Evolutionary conservation across 2,888 invertebrate genomes (phyloP).

Genomic region (Thymelicus sylvestris): DNA sequence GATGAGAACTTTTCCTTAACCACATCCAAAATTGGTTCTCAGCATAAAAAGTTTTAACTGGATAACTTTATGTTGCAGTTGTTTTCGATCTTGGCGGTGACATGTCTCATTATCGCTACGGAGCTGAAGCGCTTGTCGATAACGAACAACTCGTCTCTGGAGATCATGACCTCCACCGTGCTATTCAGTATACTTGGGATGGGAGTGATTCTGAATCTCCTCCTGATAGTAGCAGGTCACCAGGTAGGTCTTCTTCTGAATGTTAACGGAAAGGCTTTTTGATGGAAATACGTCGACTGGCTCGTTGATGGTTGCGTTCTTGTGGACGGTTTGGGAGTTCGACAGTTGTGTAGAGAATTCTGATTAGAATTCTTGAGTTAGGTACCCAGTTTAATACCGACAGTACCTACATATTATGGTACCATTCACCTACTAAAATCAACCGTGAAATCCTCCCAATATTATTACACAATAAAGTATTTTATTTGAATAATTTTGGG

Average conservation of each 20-base stretch:
- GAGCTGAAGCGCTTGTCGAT: constrained; percentile 60
- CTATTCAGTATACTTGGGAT: constrained; percentile 75
- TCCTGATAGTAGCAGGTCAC: constrained; percentile 70
- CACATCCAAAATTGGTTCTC: neutral
- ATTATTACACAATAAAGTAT: no score
- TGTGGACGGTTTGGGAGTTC: no score
- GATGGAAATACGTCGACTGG: no score
- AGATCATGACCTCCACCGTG: constrained; percentile 67
- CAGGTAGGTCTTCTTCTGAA: constrained; percentile 56
- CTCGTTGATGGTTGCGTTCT: no score
- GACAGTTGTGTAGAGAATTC: no score
- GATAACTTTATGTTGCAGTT: constrained; percentile 52
- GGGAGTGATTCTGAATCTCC: constrained; percentile 71
- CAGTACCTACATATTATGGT: no score
- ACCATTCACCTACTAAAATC: no score
- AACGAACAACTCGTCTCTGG: constrained; percentile 58
- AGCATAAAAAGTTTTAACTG: constrained; percentile 1
- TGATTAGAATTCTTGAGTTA: no score
- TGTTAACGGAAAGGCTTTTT: no score
- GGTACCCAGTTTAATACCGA: no score
- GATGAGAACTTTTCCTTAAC: neutral
- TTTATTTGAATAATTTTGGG: no score
- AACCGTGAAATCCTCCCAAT: no score
- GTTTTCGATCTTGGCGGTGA: constrained; percentile 61
- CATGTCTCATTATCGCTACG: constrained; percentile 64